Conservation (phyloP, 2,797 vertebrate species). For the Enteromius paludinosus region DNA sequence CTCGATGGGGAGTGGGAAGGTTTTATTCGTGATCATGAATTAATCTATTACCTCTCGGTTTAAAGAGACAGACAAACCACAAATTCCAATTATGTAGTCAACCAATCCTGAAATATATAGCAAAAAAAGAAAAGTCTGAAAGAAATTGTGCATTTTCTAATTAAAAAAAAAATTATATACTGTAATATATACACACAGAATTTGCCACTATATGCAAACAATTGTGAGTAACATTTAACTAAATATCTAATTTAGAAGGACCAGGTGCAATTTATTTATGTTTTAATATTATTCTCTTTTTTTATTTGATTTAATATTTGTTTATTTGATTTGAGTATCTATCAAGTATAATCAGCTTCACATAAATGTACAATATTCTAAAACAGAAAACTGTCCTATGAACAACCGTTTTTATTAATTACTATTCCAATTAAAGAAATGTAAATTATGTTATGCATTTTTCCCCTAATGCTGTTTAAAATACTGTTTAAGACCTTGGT, state of each 20-base stretch:
- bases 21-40: conserved; percentile 2
- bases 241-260: not conserved
- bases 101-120: not conserved
- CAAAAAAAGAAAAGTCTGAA: not conserved
- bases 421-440: not conserved
- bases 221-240: not conserved
- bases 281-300: not conserved
- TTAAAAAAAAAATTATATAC: not conserved
- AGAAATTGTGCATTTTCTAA: not conserved
- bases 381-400: too few species aligned
- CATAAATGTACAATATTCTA: not conserved
- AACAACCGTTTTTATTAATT: too few species aligned
- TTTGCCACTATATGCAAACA: too few species aligned
- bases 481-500: not conserved
- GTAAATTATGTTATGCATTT: not conserved
- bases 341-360: not conserved
- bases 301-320: not conserved
- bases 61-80: not conserved
- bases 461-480: not conserved
- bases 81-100: not conserved
- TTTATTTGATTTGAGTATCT: not conserved
- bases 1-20: not conserved
- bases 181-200: too few species aligned
- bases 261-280: not conserved
- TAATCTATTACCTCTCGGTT: not conserved